Base-by-base conservation (phyloP, 2,797 vertebrate genomes). In the Agapornis canus region DNA sequence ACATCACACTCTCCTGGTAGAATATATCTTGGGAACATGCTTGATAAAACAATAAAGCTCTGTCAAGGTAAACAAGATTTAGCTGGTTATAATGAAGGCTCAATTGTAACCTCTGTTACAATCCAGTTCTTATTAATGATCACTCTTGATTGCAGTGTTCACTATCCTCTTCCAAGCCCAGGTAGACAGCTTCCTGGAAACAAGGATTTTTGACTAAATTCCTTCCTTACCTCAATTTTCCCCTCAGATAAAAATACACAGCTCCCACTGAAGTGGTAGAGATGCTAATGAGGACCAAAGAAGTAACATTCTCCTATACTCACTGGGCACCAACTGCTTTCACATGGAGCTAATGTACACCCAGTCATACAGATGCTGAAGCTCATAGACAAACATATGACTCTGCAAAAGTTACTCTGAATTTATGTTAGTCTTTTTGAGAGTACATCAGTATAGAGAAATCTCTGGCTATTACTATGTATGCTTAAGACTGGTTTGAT, bases 81-180 rank as follows among this genome's bases (percentile, higher is more conserved):
- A 66, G 32, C 51, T 94, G 81, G 39, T 72, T 90, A 47, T 51
- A 76, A 82, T 84, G 70, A 81, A 73, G 54, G 14, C 71, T 95
- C 63, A 82, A 45, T 94, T 89, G 83, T n/a, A 85, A 85, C 29
- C 66, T 70, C 69, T 94, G 54, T 52, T 84, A 80, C 32, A 79
- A 88, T 48, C 63, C 48, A 83, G 57, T 82, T 77, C 70, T 94
- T 93, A 94, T 63, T 94, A 83, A 94, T 21, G 61, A 70, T 86
- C 81, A 47, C 43, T 94, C 47, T 90, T 90, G 86, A 91, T 82
- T 87, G 71, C 37, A 76, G 35, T 61, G 69, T 68, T 92, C 59
- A 45, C 45, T 79, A 35, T 47, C 45, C 23, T 86, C 48, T 90
- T 89, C 71, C 66, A 95, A 91, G 86, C 13, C n/a, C 69, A 90